phyloP scores from a whole-genome alignment of 2,113 vertebrate genomes.

The Callipepla squamata region DNA sequence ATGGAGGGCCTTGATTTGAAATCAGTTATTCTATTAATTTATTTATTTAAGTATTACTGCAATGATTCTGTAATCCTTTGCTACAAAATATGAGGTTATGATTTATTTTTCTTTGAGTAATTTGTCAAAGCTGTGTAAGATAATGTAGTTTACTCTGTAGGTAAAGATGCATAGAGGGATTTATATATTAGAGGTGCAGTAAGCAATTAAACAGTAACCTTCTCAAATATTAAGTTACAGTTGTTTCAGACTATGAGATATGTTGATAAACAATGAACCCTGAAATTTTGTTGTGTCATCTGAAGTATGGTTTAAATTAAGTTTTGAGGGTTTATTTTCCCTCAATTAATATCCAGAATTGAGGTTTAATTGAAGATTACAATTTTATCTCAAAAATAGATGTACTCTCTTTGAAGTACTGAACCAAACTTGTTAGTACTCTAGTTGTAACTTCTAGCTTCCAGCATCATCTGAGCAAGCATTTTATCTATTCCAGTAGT shows the following conservation, averaged over 20 bases:
- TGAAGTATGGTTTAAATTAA: not conserved
- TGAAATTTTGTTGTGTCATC: not conserved
- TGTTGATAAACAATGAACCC: not conserved
- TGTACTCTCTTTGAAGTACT: not conserved
- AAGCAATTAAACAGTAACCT: not conserved
- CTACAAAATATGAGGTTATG: not conserved
- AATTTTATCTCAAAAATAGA: not conserved
- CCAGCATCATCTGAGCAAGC: not conserved
- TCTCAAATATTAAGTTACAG: not conserved
- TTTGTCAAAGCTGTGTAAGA: not conserved
- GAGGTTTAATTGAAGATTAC: not conserved
- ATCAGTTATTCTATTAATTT: not conserved
- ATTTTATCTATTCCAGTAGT: not conserved
- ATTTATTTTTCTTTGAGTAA: not conserved
- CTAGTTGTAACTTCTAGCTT: not conserved
- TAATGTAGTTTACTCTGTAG: not conserved
- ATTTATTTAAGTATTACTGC: not conserved
- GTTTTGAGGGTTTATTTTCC: fast-evolving
- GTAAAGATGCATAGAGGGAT: not conserved
- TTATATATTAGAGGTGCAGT: not conserved
- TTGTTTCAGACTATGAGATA: not conserved
- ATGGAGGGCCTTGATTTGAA: not conserved
- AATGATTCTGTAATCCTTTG: not conserved
- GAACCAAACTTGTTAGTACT: not conserved
- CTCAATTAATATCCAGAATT: not conserved